Conservation (phyloP, 2,113 vertebrate species). For the Dolichallabes microphthalmus region DNA sequence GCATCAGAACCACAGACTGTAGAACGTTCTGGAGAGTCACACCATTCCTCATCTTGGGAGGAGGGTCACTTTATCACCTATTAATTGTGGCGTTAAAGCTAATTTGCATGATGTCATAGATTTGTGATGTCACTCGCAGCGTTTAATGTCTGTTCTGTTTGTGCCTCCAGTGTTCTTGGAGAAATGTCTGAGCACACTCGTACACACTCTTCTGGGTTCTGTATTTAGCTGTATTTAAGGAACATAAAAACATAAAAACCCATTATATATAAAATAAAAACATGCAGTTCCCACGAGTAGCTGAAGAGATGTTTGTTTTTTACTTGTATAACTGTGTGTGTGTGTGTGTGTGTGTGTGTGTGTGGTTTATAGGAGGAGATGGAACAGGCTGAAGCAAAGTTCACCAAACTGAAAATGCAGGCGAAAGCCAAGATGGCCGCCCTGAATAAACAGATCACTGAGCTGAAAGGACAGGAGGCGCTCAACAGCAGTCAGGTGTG, state of each 20-base stretch:
- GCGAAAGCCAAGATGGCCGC: conserved; percentile 86
- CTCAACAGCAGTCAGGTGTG: conserved; percentile 57
- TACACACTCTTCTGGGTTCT: not conserved
- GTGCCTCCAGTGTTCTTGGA: not conserved
- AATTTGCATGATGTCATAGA: too few species aligned
- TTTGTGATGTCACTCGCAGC: too few species aligned
- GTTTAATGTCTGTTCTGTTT: too few species aligned
- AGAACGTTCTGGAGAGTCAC: not conserved
- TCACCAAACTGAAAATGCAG: conserved; percentile 90
- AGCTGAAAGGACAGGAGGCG: conserved; percentile 76
- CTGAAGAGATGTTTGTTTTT: not conserved
- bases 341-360: conserved; percentile 14
- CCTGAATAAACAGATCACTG: conserved; percentile 85
- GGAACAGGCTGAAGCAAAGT: conserved; percentile 81
- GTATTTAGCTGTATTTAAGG: not conserved
- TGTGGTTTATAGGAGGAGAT: conserved; percentile 76
- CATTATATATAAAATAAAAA: not conserved
- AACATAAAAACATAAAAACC: not conserved
- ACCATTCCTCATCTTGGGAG: not conserved
- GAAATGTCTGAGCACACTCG: not conserved
- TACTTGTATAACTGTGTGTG: not conserved
- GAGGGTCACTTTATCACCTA: too few species aligned
- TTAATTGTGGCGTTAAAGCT: too few species aligned
- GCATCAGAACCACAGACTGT: not conserved
- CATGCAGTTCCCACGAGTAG: not conserved